A percentile compares a stretch with the other conserved stretches of the same genome.
Conservation (phyloP, 2,888 invertebrate species). For the Eueremaeus valkanovi region DNA sequence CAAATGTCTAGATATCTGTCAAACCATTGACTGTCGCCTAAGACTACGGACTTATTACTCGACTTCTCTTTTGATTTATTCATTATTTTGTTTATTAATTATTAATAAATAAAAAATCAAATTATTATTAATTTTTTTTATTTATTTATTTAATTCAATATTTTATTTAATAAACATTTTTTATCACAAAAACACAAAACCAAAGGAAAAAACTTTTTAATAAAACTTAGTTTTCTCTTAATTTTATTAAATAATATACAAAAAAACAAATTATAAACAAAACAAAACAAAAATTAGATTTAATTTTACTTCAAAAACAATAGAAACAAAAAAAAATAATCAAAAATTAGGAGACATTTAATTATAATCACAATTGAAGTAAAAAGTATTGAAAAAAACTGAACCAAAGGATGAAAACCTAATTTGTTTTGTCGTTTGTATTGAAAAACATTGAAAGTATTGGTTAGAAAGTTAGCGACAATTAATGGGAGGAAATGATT, state of each 20-base stretch:
- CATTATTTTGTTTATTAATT: background rate
- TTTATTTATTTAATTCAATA: no score
- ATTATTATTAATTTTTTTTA: no score
- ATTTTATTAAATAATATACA: conserved; percentile 6
- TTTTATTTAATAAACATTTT: no score
- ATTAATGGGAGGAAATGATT: conserved; percentile 30
- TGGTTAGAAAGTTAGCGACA: background rate
- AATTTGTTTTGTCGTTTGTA: background rate
- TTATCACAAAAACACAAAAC: background rate
- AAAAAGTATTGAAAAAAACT: background rate
- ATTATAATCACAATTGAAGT: conserved; percentile 2
- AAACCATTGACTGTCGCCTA: conserved; percentile 23
- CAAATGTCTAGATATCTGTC: conserved; percentile 18
- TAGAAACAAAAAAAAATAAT: background rate
- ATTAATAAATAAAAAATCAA: background rate
- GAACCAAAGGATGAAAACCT: background rate
- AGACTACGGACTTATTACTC: background rate
- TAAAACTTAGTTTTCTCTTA: background rate
- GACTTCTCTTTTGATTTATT: conserved; percentile 11
- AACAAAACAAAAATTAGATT: background rate
- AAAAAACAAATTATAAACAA: no score
- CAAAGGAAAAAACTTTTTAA: background rate
- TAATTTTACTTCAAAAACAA: background rate
- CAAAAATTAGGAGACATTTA: conserved; percentile 28
- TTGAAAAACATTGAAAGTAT: background rate